Evolutionary conservation across 2,797 vertebrate species (phyloP), one percentile per base, ranked within the genome.

Genomic region (Poliocrania exsul): DNA sequence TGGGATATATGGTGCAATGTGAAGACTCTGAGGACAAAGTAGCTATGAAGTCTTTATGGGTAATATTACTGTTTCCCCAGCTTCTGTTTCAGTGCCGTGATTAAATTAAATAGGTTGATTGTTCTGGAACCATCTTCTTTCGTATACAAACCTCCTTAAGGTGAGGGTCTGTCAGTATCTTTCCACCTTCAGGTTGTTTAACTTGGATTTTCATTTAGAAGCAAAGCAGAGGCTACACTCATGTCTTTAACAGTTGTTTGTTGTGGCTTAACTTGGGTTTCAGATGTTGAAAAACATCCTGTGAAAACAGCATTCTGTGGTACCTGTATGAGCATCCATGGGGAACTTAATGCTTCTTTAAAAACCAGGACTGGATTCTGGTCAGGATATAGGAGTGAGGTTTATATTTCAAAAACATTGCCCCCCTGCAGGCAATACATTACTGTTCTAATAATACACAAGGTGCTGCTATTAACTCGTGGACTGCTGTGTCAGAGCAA

Each of bases 11-110:
- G 38, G 78, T 57, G 58, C 84, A 83, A 15, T 95, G 81, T 88
- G 96, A 96, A 92, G 74, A 73, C 46, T 91, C 77, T 46, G 74
- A 74, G 88, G 92, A 92, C n/a, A 75, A 42, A 79, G 58, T 67
- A 94, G 83, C 78, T 88, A 9, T 51, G 28, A 86, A 49, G 62
- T 49, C 61, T 56, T 61, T 38, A 75, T 62, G 84, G 23, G 35
- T 95, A 92, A 95, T 29, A 40, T 97, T 94, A 80, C 86, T 92
- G 67, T 87, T 92, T 90, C 92, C 80, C 82, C 65, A 81, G 88
- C 71, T 93, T 83, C 28, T 85, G 40, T 92, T 84, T 83, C 73
- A 71, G n/a, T 84, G 31, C 69, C 2, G 0, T 37, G 12, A 56
- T 57, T 91, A 83, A 96, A 95, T 95, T 95, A 93, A 95, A 89